phyloP scores from a whole-genome alignment of 1,140 invertebrate species.

The Brachionus koreanus region DNA sequence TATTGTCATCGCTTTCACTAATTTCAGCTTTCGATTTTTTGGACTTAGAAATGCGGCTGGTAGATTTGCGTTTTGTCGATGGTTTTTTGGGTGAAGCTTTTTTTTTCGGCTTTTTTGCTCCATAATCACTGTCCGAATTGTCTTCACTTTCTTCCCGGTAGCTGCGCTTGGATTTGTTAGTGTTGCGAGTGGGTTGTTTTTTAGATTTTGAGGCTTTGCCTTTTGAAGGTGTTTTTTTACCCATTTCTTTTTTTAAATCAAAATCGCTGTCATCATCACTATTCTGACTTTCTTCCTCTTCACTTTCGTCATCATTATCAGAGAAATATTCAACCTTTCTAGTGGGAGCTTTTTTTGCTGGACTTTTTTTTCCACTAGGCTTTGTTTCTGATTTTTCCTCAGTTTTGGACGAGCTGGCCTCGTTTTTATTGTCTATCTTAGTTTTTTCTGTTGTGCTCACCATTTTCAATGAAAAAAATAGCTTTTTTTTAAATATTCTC shows the following conservation, averaged over 20 bases:
- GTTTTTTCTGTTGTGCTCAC: background rate
- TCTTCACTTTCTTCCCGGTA: background rate
- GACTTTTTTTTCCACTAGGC: background rate
- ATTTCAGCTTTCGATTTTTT: conserved; percentile 15
- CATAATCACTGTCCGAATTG: background rate
- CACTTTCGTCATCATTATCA: background rate
- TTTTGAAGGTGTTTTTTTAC: background rate
- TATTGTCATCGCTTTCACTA: background rate
- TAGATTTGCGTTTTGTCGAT: background rate
- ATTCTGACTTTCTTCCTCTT: background rate
- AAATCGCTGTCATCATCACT: background rate
- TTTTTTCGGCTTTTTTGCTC: background rate
- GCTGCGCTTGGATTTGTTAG: background rate
- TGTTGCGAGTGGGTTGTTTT: background rate
- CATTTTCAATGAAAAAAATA: background rate
- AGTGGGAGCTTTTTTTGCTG: background rate
- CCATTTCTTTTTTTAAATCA: background rate
- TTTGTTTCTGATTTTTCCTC: background rate
- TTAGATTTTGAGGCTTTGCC: background rate
- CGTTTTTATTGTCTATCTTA: background rate
- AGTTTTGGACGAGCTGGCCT: background rate
- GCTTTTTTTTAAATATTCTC: background rate
- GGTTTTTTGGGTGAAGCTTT: background rate
- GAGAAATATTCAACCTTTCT: background rate
- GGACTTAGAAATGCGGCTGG: background rate